Conservation (phyloP, 2,888 invertebrate species). For the Danaus chrysippus region DNA sequence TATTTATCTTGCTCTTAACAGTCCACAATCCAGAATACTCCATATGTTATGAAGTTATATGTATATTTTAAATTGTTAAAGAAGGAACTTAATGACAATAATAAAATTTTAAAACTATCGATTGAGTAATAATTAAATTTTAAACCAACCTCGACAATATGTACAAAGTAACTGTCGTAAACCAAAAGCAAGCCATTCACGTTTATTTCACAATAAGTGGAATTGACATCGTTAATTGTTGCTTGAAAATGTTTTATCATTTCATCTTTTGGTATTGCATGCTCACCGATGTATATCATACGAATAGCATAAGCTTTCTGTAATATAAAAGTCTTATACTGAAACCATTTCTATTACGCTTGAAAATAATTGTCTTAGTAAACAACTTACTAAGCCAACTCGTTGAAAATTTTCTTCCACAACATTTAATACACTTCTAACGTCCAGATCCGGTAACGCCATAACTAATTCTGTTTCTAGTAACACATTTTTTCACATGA, state of each 20-base stretch:
- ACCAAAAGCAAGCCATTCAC: conserved; percentile 68
- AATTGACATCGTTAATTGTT: conserved; percentile 55
- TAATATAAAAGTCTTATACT: conserved; percentile 31
- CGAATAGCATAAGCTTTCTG: conserved; percentile 72
- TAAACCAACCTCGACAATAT: conserved; percentile 70
- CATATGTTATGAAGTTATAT: not conserved
- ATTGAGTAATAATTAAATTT: not conserved
- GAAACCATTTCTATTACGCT: not conserved
- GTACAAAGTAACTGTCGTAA: conserved; percentile 73
- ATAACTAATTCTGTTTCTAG: conserved; percentile 20
- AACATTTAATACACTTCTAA: conserved; percentile 54
- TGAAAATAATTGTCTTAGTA: not conserved
- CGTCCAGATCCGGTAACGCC: conserved; percentile 58
- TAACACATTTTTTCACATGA: conserved; percentile 4
- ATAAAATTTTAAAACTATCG: no score
- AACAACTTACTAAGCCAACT: conserved; percentile 52
- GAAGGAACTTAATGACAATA: no score
- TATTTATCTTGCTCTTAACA: not conserved
- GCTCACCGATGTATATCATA: conserved; percentile 70
- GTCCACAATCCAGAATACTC: not conserved
- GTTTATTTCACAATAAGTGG: conserved; percentile 62
- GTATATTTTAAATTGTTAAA: not conserved
- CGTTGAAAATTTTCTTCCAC: conserved; percentile 64
- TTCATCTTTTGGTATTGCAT: conserved; percentile 53
- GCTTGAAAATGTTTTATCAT: conserved; percentile 51